A percentile compares a stretch with the other conserved stretches of the same genome.
phyloP scores from a whole-genome alignment of 2,113 vertebrate genomes.

The Erythrocebus patas region DNA sequence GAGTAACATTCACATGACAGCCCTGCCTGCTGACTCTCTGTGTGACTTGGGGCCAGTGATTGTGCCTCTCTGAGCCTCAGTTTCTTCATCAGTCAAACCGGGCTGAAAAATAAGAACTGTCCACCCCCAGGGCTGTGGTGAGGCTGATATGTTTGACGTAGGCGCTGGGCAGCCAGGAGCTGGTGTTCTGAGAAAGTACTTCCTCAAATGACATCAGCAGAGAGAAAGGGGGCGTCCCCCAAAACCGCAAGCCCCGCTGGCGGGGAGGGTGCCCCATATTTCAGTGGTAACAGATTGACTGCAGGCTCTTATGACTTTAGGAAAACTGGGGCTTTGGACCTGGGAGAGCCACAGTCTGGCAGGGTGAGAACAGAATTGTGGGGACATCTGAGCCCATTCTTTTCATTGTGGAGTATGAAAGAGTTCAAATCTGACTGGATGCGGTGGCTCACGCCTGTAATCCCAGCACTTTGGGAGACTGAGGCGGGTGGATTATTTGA shows the following conservation, averaged over 20 bases:
- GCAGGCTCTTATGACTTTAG: not conserved
- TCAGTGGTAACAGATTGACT: not conserved
- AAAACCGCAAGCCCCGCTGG: not conserved
- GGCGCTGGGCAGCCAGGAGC: not conserved
- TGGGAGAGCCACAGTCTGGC: not conserved
- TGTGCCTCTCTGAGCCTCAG: not conserved
- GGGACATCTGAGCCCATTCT: not conserved
- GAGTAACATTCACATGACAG: not conserved
- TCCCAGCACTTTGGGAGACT: not conserved
- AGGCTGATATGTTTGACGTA: not conserved
- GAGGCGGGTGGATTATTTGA: not conserved
- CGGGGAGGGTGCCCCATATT: not conserved
- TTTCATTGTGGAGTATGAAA: not conserved
- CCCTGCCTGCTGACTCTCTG: not conserved
- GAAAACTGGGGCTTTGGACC: not conserved
- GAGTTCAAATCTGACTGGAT: not conserved
- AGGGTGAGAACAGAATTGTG: not conserved
- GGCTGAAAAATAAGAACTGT: not conserved
- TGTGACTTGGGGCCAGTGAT: not conserved
- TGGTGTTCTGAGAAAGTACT: not conserved
- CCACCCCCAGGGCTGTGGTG: not conserved
- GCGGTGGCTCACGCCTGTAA: not conserved
- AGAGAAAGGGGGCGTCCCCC: not conserved
- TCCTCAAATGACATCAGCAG: constrained; percentile 42
- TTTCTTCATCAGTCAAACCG: not conserved